Conservation (phyloP, 2,113 vertebrate species). For the Puntigrus tetrazona region DNA sequence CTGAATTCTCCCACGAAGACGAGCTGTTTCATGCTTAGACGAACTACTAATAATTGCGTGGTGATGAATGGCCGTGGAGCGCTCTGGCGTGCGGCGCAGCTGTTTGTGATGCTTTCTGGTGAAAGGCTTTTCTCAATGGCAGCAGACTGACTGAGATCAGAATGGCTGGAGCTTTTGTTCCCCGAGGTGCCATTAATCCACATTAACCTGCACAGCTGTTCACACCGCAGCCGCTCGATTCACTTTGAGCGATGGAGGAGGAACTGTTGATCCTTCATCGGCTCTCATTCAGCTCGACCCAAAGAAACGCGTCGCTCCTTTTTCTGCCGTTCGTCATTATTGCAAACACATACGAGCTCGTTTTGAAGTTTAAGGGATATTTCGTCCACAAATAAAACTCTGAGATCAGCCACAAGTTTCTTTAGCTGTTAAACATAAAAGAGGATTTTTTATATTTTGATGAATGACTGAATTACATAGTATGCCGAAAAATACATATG, state of each 20-base stretch:
- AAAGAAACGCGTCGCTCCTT: not conserved
- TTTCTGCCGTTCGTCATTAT: too few species aligned
- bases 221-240: conserved; percentile 39
- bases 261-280: not conserved
- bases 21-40: not conserved
- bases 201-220: conserved; percentile 50
- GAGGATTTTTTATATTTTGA: not conserved
- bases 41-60: not conserved
- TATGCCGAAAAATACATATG: not conserved
- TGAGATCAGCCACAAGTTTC: not conserved
- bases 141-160: conserved; percentile 26
- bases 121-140: conserved; percentile 34
- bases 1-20: not conserved
- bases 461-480: not conserved
- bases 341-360: too few species aligned
- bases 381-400: not conserved
- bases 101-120: conserved; percentile 7
- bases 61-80: not conserved
- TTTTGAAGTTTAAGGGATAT: not conserved
- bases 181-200: conserved; percentile 37
- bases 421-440: not conserved
- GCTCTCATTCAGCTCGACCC: not conserved
- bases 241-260: conserved; percentile 43
- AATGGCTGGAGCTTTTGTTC: conserved; percentile 49
- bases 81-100: not conserved